These are phyloP conservation scores for Ferrisia virgata DNA, from an alignment of 2,888 invertebrate species.

Conservation along the genomic window DNA sequence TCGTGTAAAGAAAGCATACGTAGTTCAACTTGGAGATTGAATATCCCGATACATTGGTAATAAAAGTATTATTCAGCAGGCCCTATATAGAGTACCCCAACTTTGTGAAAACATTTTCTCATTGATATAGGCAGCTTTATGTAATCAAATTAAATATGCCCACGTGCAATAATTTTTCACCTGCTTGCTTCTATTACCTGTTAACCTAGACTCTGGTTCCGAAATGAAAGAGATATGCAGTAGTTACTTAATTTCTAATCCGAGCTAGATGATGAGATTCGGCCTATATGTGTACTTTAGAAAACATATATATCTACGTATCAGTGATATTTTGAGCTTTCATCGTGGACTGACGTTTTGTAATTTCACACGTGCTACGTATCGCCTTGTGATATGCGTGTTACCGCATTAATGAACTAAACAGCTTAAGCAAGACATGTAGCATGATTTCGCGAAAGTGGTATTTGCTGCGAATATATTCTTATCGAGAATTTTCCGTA, in stretches of 20 bases:
- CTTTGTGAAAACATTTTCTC: no score
- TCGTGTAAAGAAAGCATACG: no score
- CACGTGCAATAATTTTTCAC: neutral
- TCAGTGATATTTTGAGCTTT: neutral
- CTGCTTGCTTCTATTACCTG: no score
- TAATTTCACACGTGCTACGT: neutral
- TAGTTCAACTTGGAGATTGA: no score
- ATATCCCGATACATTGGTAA: no score
- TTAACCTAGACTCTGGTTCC: neutral
- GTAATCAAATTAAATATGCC: no score
- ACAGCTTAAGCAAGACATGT: neutral
- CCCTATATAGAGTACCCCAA: no score
- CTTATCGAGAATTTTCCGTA: neutral
- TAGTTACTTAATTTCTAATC: neutral
- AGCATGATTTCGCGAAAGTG: neutral
- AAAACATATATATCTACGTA: neutral
- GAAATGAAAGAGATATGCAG: no score
- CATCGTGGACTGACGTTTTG: neutral
- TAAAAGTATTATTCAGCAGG: no score
- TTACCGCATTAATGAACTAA: neutral
- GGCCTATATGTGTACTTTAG: no score
- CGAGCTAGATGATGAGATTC: neutral
- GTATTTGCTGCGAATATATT: neutral
- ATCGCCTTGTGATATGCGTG: neutral
- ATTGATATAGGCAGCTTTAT: no score